Evolutionary conservation across 1,140 invertebrate genomes (phyloP).

Genomic region (Cecropterus lyciades): DNA sequence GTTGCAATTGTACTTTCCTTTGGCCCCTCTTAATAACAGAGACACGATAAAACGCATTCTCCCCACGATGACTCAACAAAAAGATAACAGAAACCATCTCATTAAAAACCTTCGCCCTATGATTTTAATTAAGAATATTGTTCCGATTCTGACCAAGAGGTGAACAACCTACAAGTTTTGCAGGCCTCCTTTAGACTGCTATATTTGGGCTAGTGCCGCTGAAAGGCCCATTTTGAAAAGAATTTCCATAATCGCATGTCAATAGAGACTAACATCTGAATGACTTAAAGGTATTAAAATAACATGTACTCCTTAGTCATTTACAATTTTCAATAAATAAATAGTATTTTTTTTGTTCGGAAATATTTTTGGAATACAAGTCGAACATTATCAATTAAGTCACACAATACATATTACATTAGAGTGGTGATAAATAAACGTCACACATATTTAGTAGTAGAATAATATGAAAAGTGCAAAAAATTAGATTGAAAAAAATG

Average conservation of each 20-base stretch:
- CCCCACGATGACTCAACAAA: conserved; percentile 35
- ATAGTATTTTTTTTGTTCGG: too few species aligned
- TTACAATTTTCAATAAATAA: too few species aligned
- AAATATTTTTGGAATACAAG: too few species aligned
- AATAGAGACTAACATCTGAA: background rate
- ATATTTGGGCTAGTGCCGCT: conserved; percentile 37
- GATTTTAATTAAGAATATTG: conserved; percentile 39
- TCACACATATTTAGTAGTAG: too few species aligned
- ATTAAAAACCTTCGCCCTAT: conserved; percentile 33
- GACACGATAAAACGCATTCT: conserved; percentile 46
- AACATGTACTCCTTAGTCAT: background rate
- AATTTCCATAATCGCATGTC: conserved; percentile 7
- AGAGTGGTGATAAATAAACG: too few species aligned
- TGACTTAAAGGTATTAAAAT: background rate
- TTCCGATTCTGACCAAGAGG: conserved; percentile 30
- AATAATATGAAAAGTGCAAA: too few species aligned
- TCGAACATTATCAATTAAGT: too few species aligned
- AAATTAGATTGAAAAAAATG: too few species aligned
- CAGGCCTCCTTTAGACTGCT: conserved; percentile 20
- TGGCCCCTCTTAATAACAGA: conserved; percentile 67
- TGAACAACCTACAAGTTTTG: conserved; percentile 30
- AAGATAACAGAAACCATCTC: conserved; percentile 36
- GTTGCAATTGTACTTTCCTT: conserved; percentile 61
- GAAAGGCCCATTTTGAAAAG: conserved; percentile 22
- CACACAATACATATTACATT: too few species aligned